A percentile compares a stretch with the other conserved stretches of the same genome.
These are phyloP conservation scores for Idaea straminata DNA, from an alignment of 2,888 invertebrate species.

Conservation along the genomic window DNA sequence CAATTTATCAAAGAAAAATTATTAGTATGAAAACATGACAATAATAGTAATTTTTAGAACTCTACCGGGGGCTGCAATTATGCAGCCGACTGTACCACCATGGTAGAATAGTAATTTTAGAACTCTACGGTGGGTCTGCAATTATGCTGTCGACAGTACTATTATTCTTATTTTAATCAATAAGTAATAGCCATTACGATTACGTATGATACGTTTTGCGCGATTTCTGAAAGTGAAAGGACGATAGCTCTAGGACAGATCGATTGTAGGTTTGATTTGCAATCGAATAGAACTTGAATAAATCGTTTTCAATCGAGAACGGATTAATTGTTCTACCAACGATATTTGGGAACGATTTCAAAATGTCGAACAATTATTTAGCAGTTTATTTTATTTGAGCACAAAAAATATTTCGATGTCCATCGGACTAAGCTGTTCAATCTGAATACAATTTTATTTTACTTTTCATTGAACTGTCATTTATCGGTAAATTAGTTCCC, in stretches of 20 bases:
- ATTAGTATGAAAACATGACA: no score
- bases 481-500: background rate
- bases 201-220: conserved; percentile 5
- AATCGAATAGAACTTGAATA: conserved; percentile 36
- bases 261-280: conserved; percentile 42
- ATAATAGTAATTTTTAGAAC: no score
- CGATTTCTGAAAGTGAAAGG: conserved; percentile 55
- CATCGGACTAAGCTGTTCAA: background rate
- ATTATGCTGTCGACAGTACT: no score
- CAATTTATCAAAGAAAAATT: no score
- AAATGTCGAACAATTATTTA: conserved; percentile 37
- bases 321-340: conserved; percentile 34
- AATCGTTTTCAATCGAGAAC: conserved; percentile 40
- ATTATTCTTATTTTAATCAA: no score
- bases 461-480: background rate
- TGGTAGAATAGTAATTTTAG: no score
- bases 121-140: no score
- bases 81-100: no score
- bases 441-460: background rate
- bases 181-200: background rate
- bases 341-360: conserved; percentile 38
- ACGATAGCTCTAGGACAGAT: conserved; percentile 31
- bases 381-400: conserved; percentile 15
- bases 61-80: no score
- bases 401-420: conserved; percentile 7